Evolutionary conservation across 2,797 vertebrate species (phyloP).

Genomic region (Betta splendens): DNA sequence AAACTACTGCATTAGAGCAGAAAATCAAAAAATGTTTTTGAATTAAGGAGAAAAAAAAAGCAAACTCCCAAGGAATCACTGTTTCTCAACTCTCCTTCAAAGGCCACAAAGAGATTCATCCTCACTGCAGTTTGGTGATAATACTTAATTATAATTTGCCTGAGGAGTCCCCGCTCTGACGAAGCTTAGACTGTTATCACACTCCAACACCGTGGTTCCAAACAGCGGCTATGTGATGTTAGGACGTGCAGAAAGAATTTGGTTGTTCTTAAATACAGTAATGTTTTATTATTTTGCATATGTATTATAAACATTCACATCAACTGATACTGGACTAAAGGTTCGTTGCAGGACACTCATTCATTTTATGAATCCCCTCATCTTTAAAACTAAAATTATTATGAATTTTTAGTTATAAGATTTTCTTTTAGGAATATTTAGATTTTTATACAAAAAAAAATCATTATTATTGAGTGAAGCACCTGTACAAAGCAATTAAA

Average conservation of each 20-base stretch:
- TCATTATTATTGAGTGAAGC: too few relatives aligned
- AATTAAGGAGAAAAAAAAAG: conserved; percentile 28
- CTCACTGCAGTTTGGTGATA: conserved; percentile 71
- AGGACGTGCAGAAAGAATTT: conserved; percentile 31
- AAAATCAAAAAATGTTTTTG: conserved; percentile 35
- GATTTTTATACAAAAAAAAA: too few relatives aligned
- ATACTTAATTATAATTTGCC: conserved; percentile 71
- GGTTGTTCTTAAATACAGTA: conserved; percentile 39
- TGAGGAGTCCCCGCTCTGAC: conserved; percentile 53
- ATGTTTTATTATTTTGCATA: conserved; percentile 59
- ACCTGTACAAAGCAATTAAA: too few relatives aligned
- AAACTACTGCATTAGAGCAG: conserved; percentile 1
- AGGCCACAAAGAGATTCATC: conserved; percentile 61
- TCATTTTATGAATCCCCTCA: too few relatives aligned
- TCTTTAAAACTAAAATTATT: too few relatives aligned
- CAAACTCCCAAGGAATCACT: conserved; percentile 41
- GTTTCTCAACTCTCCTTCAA: conserved; percentile 60
- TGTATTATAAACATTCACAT: too few relatives aligned
- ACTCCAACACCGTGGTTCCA: conserved; percentile 38
- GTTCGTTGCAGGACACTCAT: too few relatives aligned
- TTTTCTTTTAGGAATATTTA: too few relatives aligned
- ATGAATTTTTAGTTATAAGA: too few relatives aligned
- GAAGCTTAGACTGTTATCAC: conserved; percentile 50
- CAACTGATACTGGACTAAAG: too few relatives aligned
- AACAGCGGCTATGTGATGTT: conserved; percentile 36